Base-by-base conservation (phyloP, 2,797 vertebrate species). In the Dromococcyx pavoninus region DNA sequence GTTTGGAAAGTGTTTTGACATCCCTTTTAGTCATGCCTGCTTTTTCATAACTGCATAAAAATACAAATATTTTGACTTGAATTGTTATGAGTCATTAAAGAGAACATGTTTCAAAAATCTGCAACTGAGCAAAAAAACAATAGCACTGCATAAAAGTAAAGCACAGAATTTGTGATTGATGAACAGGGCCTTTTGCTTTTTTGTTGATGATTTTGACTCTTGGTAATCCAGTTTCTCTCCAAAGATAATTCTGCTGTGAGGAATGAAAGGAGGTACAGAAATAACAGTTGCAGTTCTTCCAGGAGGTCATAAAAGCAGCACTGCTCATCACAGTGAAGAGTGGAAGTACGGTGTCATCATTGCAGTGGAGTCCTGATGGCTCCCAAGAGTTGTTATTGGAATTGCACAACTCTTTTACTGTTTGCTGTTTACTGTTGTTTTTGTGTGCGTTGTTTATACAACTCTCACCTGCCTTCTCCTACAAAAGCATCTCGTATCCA, bases 11-110 rank as follows among this genome's bases (percentile, higher is more conserved):
- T 61, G n/a, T 84, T 93, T 71, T 90, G 73, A 69, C 30, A 10
- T 86, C 35, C 8, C 7, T 84, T 90, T 95, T 62, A 75, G 48
- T 86, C 22, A n/a, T 75, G 43, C 17, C 16, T 22, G 16, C 18
- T 66, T 94, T 86, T 81, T 92, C 19, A 48, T 65, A 85, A 78
- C 86, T 89, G 60, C 32, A 37, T 84, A 24, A 81, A 91, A 91
- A 81, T 56, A 54, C 10, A 56, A 60, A 64, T 76, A 28, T 46
- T 89, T 91, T 91, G 10, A 39, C 19, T 46, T 46, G 13, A 58
- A 50, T 81, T 90, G 27, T 27, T 88, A 19, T 14, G 46, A 79
- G 53, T 84, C 54, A 23, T 65, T 81, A 69, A 78, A 75, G 32
- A 21, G 35, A 72, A 21, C 0, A 2, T 1, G 1, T 84, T 88